Evolutionary conservation across 2,797 vertebrate genomes (phyloP).

Genomic region (Gymnothorax reevesii): DNA sequence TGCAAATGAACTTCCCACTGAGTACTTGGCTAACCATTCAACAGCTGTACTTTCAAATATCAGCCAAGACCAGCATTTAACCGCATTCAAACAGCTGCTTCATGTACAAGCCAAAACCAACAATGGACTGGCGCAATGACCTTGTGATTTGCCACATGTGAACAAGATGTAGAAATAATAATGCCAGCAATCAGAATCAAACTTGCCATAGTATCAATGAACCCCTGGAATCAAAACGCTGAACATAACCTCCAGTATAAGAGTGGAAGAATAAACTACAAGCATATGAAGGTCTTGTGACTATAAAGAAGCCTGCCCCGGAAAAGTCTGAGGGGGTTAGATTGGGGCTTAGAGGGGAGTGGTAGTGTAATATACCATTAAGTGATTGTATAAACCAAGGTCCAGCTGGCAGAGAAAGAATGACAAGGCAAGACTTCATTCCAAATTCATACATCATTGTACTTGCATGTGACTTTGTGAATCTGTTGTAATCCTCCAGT

Average conservation of each 20-base stretch:
- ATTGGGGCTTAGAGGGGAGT: neutral
- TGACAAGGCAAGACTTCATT: neutral
- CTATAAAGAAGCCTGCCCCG: neutral
- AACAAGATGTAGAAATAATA: conserved; percentile 54
- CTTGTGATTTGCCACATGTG: conserved; percentile 53
- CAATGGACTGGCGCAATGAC: conserved; percentile 36
- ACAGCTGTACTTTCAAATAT: conserved; percentile 39
- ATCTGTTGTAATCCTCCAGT: neutral
- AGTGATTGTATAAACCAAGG: conserved; percentile 16
- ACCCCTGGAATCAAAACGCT: neutral
- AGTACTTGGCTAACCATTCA: conserved; percentile 32
- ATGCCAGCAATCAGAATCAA: conserved; percentile 60
- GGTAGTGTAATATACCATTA: neutral
- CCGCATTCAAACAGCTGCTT: conserved; percentile 62
- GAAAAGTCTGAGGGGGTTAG: neutral
- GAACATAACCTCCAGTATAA: neutral
- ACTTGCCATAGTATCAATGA: conserved; percentile 31
- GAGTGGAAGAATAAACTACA: neutral
- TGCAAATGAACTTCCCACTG: conserved; percentile 54
- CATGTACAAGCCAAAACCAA: conserved; percentile 52
- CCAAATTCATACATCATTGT: neutral
- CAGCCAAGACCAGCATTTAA: conserved; percentile 58
- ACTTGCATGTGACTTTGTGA: neutral
- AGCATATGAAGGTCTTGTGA: neutral
- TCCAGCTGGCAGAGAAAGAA: conserved; percentile 13